A percentile compares a stretch with the other conserved stretches of the same genome.
phyloP scores from a whole-genome alignment of 2,113 vertebrate species.

The Strigops habroptila region DNA sequence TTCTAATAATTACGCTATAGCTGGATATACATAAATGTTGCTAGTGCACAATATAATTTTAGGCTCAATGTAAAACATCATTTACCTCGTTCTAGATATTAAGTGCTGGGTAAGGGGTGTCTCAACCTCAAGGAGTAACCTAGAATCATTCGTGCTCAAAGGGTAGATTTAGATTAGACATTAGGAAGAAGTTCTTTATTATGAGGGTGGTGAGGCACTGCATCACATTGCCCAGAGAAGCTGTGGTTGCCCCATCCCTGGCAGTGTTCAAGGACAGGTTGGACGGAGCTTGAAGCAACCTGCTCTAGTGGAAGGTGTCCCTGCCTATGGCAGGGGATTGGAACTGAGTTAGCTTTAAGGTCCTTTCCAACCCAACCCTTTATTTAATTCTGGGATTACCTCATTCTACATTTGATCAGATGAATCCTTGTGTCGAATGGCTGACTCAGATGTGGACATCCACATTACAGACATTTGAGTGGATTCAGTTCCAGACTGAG shows the following conservation, averaged over 20 bases:
- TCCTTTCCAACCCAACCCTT: neutral
- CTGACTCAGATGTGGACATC: neutral
- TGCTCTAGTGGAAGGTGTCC: neutral
- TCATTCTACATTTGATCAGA: neutral
- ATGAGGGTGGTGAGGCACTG: neutral
- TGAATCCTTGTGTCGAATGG: neutral
- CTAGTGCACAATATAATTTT: neutral
- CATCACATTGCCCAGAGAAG: neutral
- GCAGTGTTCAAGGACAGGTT: neutral
- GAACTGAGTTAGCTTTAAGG: neutral
- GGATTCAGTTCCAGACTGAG: neutral
- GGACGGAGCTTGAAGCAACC: neutral
- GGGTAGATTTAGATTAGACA: neutral
- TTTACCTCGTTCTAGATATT: neutral
- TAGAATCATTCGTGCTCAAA: neutral
- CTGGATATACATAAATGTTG: neutral
- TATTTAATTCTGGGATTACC: neutral
- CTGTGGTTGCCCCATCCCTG: neutral
- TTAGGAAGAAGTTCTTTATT: neutral
- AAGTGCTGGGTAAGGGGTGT: neutral
- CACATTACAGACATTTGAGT: neutral
- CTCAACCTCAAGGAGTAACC: fast-evolving
- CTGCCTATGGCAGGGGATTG: neutral
- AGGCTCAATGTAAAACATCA: neutral
- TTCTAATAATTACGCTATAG: neutral